phyloP scores from a whole-genome alignment of 1,140 invertebrate genomes.

The Stegodyphus dumicola region DNA sequence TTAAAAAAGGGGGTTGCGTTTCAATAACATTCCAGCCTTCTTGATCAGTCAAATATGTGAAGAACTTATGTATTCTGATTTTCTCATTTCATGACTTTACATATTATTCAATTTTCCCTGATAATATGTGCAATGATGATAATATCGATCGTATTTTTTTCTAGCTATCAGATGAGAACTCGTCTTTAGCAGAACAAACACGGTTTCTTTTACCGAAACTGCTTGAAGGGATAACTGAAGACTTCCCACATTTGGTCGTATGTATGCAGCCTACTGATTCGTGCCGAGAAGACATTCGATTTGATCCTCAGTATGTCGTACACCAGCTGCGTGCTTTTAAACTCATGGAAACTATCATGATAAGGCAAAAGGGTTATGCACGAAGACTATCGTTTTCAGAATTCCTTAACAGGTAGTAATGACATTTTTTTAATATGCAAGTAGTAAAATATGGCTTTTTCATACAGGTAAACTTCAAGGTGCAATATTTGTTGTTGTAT shows the following conservation, averaged over 20 bases:
- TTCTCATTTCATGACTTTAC: too few species aligned
- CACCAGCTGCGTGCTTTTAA: conserved; percentile 84
- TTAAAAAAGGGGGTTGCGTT: too few species aligned
- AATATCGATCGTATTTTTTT: not conserved
- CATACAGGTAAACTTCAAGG: not conserved
- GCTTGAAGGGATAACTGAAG: conserved; percentile 25
- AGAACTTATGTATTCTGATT: too few species aligned
- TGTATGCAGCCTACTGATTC: conserved; percentile 12
- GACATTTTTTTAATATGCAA: not conserved
- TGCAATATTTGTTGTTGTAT: not conserved
- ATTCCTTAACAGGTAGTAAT: conserved; percentile 78
- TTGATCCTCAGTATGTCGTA: conserved; percentile 71
- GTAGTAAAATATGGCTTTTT: not conserved
- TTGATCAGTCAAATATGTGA: too few species aligned
- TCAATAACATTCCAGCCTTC: too few species aligned
- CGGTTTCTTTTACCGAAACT: not conserved
- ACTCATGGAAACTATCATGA: conserved; percentile 77
- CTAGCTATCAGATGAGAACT: conserved; percentile 1
- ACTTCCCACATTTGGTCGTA: conserved; percentile 47
- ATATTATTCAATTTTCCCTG: too few species aligned
- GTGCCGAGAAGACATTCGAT: conserved; percentile 55
- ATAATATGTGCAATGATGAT: too few species aligned
- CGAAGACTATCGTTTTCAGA: conserved; percentile 82
- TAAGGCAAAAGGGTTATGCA: conserved; percentile 81
- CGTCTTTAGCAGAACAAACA: conserved; percentile 5